Percentiles rank a stretch among this genome's conserved stretches.
phyloP scores from a whole-genome alignment of 2,888 invertebrate species.

The Ptychoptera contaminata region DNA sequence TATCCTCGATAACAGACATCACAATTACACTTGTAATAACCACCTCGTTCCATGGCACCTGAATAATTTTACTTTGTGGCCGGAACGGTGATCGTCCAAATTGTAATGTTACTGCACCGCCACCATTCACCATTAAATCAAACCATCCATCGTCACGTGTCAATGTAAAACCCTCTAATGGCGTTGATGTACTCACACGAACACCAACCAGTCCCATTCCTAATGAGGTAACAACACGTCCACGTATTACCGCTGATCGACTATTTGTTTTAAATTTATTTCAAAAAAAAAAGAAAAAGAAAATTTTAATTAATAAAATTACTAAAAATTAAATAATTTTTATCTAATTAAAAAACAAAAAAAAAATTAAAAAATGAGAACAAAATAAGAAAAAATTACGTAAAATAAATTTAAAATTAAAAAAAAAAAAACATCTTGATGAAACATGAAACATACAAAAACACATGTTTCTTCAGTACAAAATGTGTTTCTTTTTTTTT shows the following conservation, averaged over 20 bases:
- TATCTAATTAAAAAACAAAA: slow-evolving; percentile 4
- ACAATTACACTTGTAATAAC: slow-evolving; percentile 80
- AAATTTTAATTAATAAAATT: neutral
- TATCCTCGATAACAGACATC: slow-evolving; percentile 71
- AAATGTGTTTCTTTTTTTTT: no score
- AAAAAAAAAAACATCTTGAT: neutral
- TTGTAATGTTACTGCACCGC: slow-evolving; percentile 87
- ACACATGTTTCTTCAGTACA: neutral
- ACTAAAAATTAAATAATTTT: neutral
- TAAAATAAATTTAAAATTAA: neutral
- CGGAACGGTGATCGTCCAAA: slow-evolving; percentile 87
- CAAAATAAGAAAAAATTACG: slow-evolving; percentile 9
- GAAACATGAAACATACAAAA: neutral
- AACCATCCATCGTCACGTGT: slow-evolving; percentile 91
- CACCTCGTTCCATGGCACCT: slow-evolving; percentile 96
- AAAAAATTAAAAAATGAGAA: slow-evolving; percentile 5
- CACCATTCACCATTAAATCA: slow-evolving; percentile 97
- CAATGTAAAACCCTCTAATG: slow-evolving; percentile 90
- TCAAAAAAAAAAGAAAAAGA: neutral
- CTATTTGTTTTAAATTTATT: slow-evolving; percentile 34
- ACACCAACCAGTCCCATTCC: slow-evolving; percentile 92
- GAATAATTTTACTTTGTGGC: slow-evolving; percentile 72
- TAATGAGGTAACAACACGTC: slow-evolving; percentile 79
- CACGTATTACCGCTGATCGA: slow-evolving; percentile 92
- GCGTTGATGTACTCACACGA: slow-evolving; percentile 82